phyloP scores from a whole-genome alignment of 2,888 invertebrate genomes.

The Dusona sp. region DNA sequence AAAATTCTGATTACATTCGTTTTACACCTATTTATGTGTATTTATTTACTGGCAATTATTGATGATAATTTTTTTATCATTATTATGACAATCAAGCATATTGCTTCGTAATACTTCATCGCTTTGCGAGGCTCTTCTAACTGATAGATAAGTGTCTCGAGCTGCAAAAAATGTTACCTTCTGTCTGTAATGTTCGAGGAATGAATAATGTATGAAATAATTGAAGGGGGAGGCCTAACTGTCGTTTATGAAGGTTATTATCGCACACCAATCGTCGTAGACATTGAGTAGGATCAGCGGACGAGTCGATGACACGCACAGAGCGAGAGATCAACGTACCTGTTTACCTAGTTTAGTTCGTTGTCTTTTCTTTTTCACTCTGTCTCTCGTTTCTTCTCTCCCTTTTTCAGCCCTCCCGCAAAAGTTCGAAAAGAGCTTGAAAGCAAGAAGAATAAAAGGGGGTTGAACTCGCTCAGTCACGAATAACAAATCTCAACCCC shows the following conservation, averaged over 20 bases:
- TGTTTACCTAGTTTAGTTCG: slow-evolving; percentile 55
- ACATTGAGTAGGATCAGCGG: slow-evolving; percentile 39
- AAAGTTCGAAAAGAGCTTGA: slow-evolving; percentile 18
- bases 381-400: background rate
- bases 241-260: slow-evolving; percentile 32
- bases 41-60: background rate
- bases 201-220: slow-evolving; percentile 44
- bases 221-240: slow-evolving; percentile 18
- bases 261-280: slow-evolving; percentile 47
- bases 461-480: slow-evolving; percentile 64
- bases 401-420: background rate
- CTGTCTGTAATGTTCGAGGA: background rate
- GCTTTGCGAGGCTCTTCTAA: background rate
- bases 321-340: slow-evolving; percentile 66
- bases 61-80: background rate
- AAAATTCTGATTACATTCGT: too few relatives aligned
- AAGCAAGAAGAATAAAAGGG: slow-evolving; percentile 29
- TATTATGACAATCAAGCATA: background rate
- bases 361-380: slow-evolving; percentile 8
- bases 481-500: slow-evolving; percentile 69
- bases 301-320: slow-evolving; percentile 67
- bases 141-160: background rate
- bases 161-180: slow-evolving; percentile 2
- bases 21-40: background rate
- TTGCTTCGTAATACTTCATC: background rate